Conservation (phyloP, 2,113 vertebrate species). For the Pygoscelis adeliae region DNA sequence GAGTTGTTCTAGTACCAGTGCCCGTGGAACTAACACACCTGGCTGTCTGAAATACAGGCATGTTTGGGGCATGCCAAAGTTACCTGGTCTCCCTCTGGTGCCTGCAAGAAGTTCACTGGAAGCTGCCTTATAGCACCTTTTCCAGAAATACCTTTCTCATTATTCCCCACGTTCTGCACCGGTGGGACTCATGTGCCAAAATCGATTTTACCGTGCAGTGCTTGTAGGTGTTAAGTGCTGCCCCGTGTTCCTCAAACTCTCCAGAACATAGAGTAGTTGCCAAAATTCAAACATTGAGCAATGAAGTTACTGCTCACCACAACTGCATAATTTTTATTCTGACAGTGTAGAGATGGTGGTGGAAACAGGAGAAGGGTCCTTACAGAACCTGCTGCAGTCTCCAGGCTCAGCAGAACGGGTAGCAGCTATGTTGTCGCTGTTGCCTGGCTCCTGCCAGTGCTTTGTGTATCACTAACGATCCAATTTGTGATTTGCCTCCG, state of each 20-base stretch:
- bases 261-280: background rate
- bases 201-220: background rate
- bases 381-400: rapidly evolving
- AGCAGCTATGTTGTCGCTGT: background rate
- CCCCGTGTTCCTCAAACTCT: background rate
- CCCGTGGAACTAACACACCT: background rate
- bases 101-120: background rate
- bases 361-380: background rate
- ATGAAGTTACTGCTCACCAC: background rate
- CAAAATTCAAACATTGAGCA: background rate
- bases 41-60: background rate
- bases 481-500: background rate
- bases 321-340: background rate
- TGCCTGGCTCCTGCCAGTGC: background rate
- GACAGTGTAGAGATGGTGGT: background rate
- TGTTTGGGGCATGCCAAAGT: background rate
- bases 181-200: background rate
- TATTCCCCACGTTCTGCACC: background rate
- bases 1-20: background rate
- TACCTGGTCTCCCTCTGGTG: background rate
- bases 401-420: background rate
- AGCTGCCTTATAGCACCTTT: background rate
- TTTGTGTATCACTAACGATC: background rate
- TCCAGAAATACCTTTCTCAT: background rate
- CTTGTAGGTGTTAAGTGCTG: background rate